Evolutionary conservation across 2,113 vertebrate species (phyloP).

Genomic region (Scopus umbretta): DNA sequence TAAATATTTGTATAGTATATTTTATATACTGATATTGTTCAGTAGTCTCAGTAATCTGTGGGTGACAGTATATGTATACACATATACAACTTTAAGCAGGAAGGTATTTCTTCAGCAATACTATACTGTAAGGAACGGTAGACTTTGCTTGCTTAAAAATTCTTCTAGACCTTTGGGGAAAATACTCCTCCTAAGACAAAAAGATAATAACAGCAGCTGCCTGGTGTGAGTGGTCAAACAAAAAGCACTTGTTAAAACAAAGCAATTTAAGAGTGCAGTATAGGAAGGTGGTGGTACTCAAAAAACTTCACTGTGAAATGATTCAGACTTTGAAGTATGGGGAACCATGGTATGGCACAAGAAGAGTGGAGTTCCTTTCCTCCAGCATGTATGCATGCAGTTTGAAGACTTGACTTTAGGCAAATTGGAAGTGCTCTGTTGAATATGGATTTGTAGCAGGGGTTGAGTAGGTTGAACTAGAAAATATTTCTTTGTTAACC

Average conservation of each 20-base stretch:
- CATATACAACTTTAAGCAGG: background rate
- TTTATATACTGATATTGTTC: background rate
- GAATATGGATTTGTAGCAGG: background rate
- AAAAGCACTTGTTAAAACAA: background rate
- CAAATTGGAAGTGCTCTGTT: background rate
- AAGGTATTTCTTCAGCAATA: background rate
- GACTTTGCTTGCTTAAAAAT: background rate
- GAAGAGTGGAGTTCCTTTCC: background rate
- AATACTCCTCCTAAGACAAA: background rate
- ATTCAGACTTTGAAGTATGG: background rate
- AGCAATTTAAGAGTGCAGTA: background rate
- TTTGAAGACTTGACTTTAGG: background rate
- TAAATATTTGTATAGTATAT: background rate
- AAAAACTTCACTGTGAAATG: background rate
- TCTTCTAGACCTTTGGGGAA: background rate
- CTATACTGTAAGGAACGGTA: background rate
- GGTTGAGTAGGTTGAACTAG: background rate
- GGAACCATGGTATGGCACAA: background rate
- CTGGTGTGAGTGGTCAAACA: background rate
- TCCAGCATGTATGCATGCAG: background rate
- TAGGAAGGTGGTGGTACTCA: background rate
- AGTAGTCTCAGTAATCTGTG: background rate
- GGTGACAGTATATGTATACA: background rate
- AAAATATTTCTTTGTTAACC: background rate
- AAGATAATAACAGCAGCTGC: background rate